Conservation (phyloP, 2,888 invertebrate species). For the Melikaiella ostensackeni region DNA sequence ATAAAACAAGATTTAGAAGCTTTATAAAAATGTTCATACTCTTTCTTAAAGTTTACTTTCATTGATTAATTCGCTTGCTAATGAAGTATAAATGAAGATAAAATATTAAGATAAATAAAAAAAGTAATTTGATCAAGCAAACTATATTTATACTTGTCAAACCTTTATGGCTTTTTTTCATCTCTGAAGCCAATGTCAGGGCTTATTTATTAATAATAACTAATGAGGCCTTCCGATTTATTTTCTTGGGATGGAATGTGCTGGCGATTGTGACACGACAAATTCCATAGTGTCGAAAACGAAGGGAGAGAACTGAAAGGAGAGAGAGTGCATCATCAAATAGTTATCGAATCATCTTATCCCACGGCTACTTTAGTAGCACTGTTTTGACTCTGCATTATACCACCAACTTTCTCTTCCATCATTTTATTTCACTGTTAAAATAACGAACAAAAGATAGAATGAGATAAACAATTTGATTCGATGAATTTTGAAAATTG, state of each 20-base stretch:
- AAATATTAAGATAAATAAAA: background rate
- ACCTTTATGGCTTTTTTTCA: background rate
- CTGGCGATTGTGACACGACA: slow-evolving; percentile 24
- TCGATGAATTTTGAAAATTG: too few relatives aligned
- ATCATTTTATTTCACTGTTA: background rate
- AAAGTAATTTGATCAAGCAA: slow-evolving; percentile 10
- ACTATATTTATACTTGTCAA: slow-evolving; percentile 26
- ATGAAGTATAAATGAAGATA: background rate
- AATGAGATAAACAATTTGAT: too few relatives aligned
- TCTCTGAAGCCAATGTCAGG: slow-evolving; percentile 9
- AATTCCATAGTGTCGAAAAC: background rate
- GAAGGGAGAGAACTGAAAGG: background rate
- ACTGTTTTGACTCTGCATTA: slow-evolving; percentile 24
- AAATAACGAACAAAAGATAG: background rate
- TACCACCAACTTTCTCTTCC: background rate
- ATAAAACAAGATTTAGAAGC: background rate
- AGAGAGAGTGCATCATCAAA: slow-evolving; percentile 24
- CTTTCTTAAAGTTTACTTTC: background rate
- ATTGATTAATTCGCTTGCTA: too few relatives aligned
- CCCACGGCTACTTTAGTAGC: slow-evolving; percentile 21
- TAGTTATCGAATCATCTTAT: slow-evolving; percentile 28
- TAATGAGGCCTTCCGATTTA: slow-evolving; percentile 30
- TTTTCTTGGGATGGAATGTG: slow-evolving; percentile 24
- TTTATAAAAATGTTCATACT: background rate
- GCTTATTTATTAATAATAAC: slow-evolving; percentile 31